These are phyloP conservation scores for Dicentrarchus labrax DNA, from an alignment of 2,113 vertebrate species.

Conservation along the genomic window DNA sequence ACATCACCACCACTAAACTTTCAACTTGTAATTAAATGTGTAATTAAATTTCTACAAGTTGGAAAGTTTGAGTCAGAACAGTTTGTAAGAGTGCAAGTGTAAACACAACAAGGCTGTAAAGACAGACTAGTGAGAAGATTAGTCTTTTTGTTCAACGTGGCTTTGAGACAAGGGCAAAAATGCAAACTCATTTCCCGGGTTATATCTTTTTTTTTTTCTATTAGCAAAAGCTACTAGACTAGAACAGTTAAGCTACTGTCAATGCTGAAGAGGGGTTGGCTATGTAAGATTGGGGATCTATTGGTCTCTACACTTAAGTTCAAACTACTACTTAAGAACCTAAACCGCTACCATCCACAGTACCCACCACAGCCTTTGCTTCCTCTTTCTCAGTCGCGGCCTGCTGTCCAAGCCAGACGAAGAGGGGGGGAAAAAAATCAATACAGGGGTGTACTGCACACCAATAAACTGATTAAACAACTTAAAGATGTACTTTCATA, in stretches of 20 bases:
- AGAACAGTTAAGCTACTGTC: not conserved
- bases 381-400: conserved; percentile 52
- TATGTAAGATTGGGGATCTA: not conserved
- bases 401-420: conserved; percentile 45
- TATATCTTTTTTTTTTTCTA: too few relatives aligned
- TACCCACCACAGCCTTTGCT: conserved; percentile 58
- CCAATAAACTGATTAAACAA: conserved; percentile 20
- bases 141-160: too few relatives aligned
- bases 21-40: too few relatives aligned
- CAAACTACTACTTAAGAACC: not conserved
- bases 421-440: conserved; percentile 22
- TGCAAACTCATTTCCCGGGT: too few relatives aligned
- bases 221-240: not conserved
- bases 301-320: not conserved
- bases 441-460: not conserved
- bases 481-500: conserved; percentile 1
- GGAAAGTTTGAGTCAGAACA: too few relatives aligned
- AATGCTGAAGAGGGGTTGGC: not conserved
- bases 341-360: conserved; percentile 9
- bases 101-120: too few relatives aligned
- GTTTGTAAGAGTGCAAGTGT: too few relatives aligned
- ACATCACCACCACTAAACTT: too few relatives aligned
- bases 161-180: too few relatives aligned
- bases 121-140: too few relatives aligned
- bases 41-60: too few relatives aligned